Evolutionary conservation across 2,797 vertebrate species (phyloP).

Genomic region (Phrynocephalus vlangalii): DNA sequence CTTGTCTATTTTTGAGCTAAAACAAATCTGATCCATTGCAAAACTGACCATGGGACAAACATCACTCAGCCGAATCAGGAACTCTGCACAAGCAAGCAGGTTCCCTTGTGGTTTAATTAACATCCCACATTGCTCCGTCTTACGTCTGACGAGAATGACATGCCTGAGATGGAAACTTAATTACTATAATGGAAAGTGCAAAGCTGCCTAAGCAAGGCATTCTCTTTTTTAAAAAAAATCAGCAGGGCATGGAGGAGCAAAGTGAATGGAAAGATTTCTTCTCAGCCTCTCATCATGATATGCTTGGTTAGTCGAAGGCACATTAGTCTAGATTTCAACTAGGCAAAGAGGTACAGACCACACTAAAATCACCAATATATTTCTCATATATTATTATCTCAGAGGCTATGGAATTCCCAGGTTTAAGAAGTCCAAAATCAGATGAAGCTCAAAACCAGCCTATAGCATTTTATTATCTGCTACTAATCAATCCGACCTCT

Average conservation of each 20-base stretch:
- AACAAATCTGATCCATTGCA: not conserved
- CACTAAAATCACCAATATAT: not conserved
- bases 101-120: not conserved
- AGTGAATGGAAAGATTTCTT: not conserved
- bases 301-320: not conserved
- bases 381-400: too few species aligned
- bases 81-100: not conserved
- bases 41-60: not conserved
- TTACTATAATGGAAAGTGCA: not conserved
- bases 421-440: too few species aligned
- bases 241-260: not conserved
- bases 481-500: not conserved
- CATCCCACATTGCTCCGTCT: not conserved
- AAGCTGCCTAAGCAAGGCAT: not conserved
- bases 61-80: not conserved
- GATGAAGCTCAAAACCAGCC: not conserved
- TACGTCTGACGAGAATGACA: not conserved
- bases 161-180: not conserved
- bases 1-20: not conserved
- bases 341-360: too few species aligned
- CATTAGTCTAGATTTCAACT: not conserved
- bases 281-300: not conserved
- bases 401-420: too few species aligned
- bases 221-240: not conserved
- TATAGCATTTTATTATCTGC: too few species aligned